Percentiles rank a stretch among this genome's conserved stretches.
phyloP scores from a whole-genome alignment of 2,888 invertebrate species.

The Netelia virgata region DNA sequence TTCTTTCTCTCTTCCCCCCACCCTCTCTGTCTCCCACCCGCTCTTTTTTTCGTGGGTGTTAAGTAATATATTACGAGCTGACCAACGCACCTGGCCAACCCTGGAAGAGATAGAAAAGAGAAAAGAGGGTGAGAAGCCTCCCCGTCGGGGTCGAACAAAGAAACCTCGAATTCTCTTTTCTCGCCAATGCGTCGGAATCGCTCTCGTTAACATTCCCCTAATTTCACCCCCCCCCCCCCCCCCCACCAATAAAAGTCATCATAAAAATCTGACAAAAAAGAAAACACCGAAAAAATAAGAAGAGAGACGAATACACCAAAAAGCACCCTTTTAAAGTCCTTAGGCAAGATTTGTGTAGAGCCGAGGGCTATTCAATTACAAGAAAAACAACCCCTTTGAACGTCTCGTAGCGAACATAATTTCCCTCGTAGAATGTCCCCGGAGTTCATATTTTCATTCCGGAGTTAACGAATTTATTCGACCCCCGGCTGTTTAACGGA shows the following conservation, averaged over 20 bases:
- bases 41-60: slow-evolving; percentile 78
- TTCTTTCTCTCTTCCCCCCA: slow-evolving; percentile 35
- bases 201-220: slow-evolving; percentile 66
- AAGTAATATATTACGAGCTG: slow-evolving; percentile 82
- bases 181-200: slow-evolving; percentile 35
- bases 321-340: slow-evolving; percentile 29
- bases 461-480: slow-evolving; percentile 81
- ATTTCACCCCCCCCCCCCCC: background rate
- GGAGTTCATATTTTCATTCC: background rate
- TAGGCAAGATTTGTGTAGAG: slow-evolving; percentile 22
- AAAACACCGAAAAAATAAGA: background rate
- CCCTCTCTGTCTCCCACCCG: slow-evolving; percentile 42
- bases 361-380: slow-evolving; percentile 11
- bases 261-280: slow-evolving; percentile 26
- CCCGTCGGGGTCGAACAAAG: slow-evolving; percentile 54
- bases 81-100: slow-evolving; percentile 77
- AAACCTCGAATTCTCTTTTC: slow-evolving; percentile 47
- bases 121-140: slow-evolving; percentile 34
- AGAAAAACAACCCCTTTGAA: slow-evolving; percentile 15
- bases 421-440: background rate
- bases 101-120: slow-evolving; percentile 16
- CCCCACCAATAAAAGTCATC: slow-evolving; percentile 31
- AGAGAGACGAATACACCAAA: background rate
- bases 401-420: slow-evolving; percentile 8
- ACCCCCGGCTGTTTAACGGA: slow-evolving; percentile 81